These are phyloP conservation scores for Cynopterus sphinx DNA, from an alignment of 2,797 vertebrate genomes.

Conservation along the genomic window DNA sequence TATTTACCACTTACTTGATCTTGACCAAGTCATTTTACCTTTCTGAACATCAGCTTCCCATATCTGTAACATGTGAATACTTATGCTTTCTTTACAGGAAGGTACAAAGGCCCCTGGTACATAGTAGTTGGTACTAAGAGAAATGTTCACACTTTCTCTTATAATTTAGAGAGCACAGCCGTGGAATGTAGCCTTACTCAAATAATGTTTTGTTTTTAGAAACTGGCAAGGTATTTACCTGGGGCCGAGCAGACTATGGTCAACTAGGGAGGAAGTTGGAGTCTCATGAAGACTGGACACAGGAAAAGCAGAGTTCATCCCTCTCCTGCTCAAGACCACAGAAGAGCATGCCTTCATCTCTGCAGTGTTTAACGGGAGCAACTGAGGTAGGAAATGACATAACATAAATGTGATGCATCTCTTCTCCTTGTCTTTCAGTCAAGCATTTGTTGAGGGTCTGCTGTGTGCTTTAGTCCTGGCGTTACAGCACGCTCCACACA, in stretches of 20 bases:
- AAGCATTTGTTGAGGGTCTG: neutral
- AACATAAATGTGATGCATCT: neutral
- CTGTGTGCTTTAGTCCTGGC: neutral
- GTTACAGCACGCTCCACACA: neutral
- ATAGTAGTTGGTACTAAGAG: neutral
- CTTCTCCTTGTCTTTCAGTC: neutral
- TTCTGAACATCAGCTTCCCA: neutral
- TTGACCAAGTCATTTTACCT: neutral
- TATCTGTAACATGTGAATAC: neutral
- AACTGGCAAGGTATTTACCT: conserved; percentile 91
- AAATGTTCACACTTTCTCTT: neutral
- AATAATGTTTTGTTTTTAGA: conserved; percentile 85
- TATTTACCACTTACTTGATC: neutral
- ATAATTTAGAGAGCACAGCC: neutral
- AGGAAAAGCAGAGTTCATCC: conserved; percentile 37
- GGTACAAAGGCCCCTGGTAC: neutral
- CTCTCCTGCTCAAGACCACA: conserved; percentile 24
- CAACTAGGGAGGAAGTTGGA: conserved; percentile 89
- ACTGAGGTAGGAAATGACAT: conserved; percentile 87
- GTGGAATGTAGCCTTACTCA: conserved; percentile 42
- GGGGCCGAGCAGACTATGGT: conserved; percentile 94
- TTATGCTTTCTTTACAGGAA: neutral
- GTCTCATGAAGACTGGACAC: conserved; percentile 53
- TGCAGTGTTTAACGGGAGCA: conserved; percentile 88
- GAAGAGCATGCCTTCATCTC: conserved; percentile 80